Percentiles rank a stretch among this genome's conserved stretches.
These are phyloP conservation scores for Limulus polyphemus DNA, from an alignment of 2,888 invertebrate genomes.

Conservation along the genomic window DNA sequence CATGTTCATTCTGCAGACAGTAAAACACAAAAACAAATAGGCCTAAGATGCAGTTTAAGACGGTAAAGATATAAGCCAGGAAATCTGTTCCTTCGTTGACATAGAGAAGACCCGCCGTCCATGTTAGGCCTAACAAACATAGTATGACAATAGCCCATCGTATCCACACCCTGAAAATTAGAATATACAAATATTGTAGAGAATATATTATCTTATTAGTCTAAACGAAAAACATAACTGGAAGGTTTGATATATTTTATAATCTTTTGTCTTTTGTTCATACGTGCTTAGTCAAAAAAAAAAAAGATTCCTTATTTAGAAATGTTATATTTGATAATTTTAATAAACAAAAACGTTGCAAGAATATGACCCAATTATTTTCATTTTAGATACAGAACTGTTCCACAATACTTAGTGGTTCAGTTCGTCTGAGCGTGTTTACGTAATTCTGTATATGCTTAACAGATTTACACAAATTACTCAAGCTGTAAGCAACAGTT, in stretches of 20 bases:
- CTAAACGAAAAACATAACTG: not conserved
- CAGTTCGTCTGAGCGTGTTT: too few species aligned
- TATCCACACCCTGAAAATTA: conserved; percentile 47
- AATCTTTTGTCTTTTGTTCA: too few species aligned
- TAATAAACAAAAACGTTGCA: not conserved
- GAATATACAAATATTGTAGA: not conserved
- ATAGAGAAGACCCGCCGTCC: conserved; percentile 85
- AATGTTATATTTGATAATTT: not conserved
- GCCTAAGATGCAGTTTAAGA: conserved; percentile 81
- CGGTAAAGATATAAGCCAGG: conserved; percentile 83
- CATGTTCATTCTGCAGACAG: conserved; percentile 19
- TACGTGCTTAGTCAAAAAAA: too few species aligned
- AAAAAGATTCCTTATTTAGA: too few species aligned
- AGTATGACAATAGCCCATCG: conserved; percentile 79
- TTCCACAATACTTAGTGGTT: too few species aligned
- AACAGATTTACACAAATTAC: too few species aligned
- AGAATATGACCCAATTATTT: too few species aligned
- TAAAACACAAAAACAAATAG: conserved; percentile 69
- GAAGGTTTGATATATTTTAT: not conserved
- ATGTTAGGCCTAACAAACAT: conserved; percentile 76
- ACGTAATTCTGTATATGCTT: too few species aligned
- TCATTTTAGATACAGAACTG: too few species aligned
- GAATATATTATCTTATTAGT: conserved; percentile 2
- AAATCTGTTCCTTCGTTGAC: conserved; percentile 65
- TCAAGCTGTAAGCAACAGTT: too few species aligned